Conservation (phyloP, 2,888 invertebrate genomes). For the Idaea biselata region DNA sequence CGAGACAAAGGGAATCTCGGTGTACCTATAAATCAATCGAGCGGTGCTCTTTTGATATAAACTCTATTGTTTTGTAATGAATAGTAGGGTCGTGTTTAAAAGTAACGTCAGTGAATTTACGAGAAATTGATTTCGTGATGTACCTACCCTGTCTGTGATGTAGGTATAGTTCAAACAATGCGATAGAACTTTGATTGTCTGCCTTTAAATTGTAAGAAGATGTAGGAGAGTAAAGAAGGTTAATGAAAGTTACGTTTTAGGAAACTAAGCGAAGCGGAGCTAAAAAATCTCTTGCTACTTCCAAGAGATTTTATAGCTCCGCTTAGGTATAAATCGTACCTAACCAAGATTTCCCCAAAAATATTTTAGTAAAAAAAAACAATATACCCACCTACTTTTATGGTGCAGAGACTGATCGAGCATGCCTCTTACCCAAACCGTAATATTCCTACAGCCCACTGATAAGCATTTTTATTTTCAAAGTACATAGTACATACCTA, state of each 20-base stretch:
- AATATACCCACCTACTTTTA: background rate
- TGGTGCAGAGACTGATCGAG: background rate
- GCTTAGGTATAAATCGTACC: no score
- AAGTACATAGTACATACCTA: slow-evolving; percentile 8
- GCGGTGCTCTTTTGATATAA: slow-evolving; percentile 60
- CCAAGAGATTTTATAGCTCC: no score
- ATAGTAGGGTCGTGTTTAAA: slow-evolving; percentile 29
- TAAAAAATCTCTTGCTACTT: no score
- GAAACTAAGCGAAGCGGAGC: no score
- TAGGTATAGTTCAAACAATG: slow-evolving; percentile 29
- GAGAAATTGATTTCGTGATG: slow-evolving; percentile 26
- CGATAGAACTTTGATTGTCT: background rate
- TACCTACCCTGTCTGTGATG: slow-evolving; percentile 16
- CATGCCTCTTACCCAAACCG: background rate
- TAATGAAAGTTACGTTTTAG: no score
- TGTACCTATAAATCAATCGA: slow-evolving; percentile 61
- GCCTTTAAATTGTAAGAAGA: no score
- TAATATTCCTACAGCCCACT: slow-evolving; percentile 10
- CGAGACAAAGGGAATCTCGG: slow-evolving; percentile 58
- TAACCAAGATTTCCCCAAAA: no score
- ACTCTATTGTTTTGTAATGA: slow-evolving; percentile 56
- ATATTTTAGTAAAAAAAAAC: no score
- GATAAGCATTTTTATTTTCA: slow-evolving; percentile 33
- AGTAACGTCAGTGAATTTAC: slow-evolving; percentile 25
- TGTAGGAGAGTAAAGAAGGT: no score